A percentile compares a stretch with the other conserved stretches of the same genome.
phyloP scores from a whole-genome alignment of 35 echinoderm and acorn worm genomes.

The Ophiothrix spiculata region DNA sequence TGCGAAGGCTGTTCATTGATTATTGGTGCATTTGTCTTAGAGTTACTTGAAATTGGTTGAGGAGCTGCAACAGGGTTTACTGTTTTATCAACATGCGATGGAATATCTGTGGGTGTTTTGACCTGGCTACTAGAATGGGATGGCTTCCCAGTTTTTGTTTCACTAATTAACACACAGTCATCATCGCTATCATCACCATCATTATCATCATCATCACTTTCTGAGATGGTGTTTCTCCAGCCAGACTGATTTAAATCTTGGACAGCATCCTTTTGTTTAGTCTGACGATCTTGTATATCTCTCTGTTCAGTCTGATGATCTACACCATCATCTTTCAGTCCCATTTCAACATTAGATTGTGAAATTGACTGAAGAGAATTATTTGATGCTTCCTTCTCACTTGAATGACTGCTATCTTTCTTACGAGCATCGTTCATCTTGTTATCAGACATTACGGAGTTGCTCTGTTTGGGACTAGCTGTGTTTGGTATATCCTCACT shows the following conservation, averaged over 20 bases:
- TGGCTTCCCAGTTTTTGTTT: not conserved
- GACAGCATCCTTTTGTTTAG: not conserved
- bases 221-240: not conserved
- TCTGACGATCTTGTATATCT: no score
- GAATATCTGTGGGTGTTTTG: not conserved
- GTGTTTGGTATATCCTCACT: not conserved
- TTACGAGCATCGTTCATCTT: no score
- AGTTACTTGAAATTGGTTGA: not conserved
- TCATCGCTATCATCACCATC: constrained; percentile 11
- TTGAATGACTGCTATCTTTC: not conserved
- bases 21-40: not conserved
- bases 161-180: constrained; percentile 14
- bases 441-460: not conserved
- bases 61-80: not conserved
- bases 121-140: not conserved
- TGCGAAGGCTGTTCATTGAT: not conserved
- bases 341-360: not conserved
- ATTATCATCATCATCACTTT: constrained; percentile 9
- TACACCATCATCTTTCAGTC: no score
- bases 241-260: not conserved
- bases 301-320: no score
- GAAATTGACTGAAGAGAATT: not conserved
- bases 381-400: not conserved
- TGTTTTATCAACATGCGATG: not conserved
- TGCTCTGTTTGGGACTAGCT: not conserved